Percentiles rank a stretch among this genome's conserved stretches.
Conservation (phyloP, 2,113 vertebrate genomes). For the Lamprotornis superbus region DNA sequence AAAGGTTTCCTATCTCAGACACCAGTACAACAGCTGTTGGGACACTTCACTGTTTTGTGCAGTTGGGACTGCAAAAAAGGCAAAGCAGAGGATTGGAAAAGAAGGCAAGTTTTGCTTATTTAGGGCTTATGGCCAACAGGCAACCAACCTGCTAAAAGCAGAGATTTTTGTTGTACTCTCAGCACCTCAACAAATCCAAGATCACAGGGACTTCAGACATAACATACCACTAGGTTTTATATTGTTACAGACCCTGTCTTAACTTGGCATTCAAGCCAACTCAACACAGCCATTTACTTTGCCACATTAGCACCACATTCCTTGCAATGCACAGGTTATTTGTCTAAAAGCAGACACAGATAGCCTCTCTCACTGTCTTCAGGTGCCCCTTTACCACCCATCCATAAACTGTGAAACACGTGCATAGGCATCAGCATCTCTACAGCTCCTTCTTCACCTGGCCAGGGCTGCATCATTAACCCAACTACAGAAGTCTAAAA, state of each 20-base stretch:
- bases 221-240: background rate
- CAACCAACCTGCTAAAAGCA: background rate
- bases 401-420: background rate
- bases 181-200: background rate
- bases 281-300: background rate
- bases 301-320: background rate
- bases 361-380: background rate
- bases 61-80: background rate
- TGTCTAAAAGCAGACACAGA: background rate
- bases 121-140: background rate
- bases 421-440: background rate
- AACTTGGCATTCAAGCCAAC: background rate
- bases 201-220: background rate
- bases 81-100: background rate
- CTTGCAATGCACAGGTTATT: background rate
- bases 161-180: background rate
- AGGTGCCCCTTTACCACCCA: background rate
- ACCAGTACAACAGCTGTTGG: background rate
- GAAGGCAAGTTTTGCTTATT: background rate
- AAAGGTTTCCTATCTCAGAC: background rate
- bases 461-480: background rate
- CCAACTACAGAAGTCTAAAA: background rate
- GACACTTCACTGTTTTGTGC: background rate
- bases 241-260: background rate
- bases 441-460: background rate